Conservation (phyloP, 2,797 vertebrate species). For the Galago senegalensis region DNA sequence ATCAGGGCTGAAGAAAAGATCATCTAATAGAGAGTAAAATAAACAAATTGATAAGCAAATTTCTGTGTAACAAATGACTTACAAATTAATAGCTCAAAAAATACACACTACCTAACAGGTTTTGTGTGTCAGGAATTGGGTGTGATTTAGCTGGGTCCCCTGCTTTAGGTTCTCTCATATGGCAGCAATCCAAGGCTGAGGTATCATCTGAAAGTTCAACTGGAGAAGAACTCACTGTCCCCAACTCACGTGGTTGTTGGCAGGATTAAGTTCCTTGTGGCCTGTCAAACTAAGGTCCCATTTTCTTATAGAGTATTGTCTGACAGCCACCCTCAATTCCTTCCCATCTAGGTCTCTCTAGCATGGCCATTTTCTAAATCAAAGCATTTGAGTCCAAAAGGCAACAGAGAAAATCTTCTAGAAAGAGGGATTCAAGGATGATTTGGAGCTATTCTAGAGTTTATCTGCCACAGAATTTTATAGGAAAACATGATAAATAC, state of each 20-base stretch:
- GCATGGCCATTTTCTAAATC: not conserved
- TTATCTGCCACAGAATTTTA: conserved; percentile 2
- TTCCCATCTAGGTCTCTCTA: not conserved
- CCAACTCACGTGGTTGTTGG: not conserved
- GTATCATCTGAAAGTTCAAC: not conserved
- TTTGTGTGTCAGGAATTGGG: not conserved
- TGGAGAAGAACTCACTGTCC: not conserved
- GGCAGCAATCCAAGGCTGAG: not conserved
- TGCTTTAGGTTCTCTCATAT: not conserved
- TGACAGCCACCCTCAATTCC: not conserved
- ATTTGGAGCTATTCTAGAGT: not conserved
- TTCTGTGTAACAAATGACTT: not conserved
- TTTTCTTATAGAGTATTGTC: not conserved
- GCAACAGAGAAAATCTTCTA: not conserved
- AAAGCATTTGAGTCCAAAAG: not conserved
- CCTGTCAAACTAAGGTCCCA: not conserved
- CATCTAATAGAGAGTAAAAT: not conserved
- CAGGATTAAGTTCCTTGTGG: not conserved
- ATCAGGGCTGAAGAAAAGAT: not conserved
- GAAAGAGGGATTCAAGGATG: not conserved
- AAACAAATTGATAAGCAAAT: not conserved
- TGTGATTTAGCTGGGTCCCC: not conserved
- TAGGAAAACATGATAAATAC: not conserved
- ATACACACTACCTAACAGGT: not conserved
- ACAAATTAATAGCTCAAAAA: not conserved